phyloP scores from a whole-genome alignment of 2,113 vertebrate species.

The Dromiciops gliroides region DNA sequence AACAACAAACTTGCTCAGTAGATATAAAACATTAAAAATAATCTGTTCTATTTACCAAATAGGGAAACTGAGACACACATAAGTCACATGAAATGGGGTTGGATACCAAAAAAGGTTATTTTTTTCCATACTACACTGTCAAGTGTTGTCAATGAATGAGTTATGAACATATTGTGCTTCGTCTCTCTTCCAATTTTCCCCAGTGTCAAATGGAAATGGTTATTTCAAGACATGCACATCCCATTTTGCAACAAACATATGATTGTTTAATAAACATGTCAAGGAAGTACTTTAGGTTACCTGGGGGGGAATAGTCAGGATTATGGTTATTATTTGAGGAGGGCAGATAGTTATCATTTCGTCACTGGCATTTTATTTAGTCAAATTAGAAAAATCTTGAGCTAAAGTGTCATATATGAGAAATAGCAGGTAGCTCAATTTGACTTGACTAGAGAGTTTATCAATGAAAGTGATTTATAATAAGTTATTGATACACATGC shows the following conservation, averaged over 20 bases:
- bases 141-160: constrained; percentile 3
- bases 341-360: neutral
- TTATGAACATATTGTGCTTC: constrained; percentile 8
- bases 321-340: constrained; percentile 15
- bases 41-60: too few species aligned
- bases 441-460: too few species aligned
- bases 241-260: neutral
- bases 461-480: too few species aligned
- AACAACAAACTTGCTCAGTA: too few species aligned
- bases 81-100: too few species aligned
- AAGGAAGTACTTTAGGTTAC: neutral
- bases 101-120: too few species aligned
- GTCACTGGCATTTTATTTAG: neutral
- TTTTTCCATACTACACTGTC: neutral
- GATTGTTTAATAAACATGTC: constrained; percentile 36
- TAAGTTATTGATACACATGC: too few species aligned
- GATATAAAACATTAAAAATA: too few species aligned
- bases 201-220: constrained; percentile 37
- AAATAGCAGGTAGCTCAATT: too few species aligned
- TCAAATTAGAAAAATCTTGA: too few species aligned
- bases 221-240: constrained; percentile 23
- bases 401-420: too few species aligned
- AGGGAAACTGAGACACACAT: too few species aligned
- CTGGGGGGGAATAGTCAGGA: neutral
- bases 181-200: constrained; percentile 6